Base-by-base conservation (phyloP, 2,113 vertebrate species). In the Sylvia atricapilla region DNA sequence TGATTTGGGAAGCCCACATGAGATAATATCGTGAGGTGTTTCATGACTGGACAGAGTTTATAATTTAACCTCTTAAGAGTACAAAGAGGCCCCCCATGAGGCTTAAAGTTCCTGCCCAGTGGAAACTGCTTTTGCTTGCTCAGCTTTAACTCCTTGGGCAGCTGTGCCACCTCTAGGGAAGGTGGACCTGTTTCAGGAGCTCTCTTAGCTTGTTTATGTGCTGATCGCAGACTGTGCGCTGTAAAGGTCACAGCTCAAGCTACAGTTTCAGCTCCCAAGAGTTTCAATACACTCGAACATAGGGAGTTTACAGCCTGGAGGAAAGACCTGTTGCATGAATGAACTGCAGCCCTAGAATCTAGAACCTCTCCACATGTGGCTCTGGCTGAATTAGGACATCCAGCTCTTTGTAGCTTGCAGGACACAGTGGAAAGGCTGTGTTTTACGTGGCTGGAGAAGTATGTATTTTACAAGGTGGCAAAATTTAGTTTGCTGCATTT, bases 31-130 rank as follows among this genome's bases (percentile, higher is more conserved):
- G 9, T 76, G 66, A 83, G 60, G 80, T 75, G 60, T 67, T 92
- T 66, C 60, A 46, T 91, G 89, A 91, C 74, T 77, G 91, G 81
- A 30, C 55, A 87, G 66, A 64, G 74, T 46, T 62, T 69, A 76
- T 91, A 83, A 96, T 79, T 87, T 85, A 94, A 93, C 81, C 87
- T 95, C 87, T 79, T 73, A 56, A 49, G 74, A 94, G 70, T 89
- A 95, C 84, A 94, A 87, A 82, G 84, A 95, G 69, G 49, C 59
- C 58, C 85, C 85, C 56, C 22, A 0, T 15, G 53, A 90, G 77
- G 49, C 84, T 79, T 75, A 19, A 62, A 75, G 74, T 83, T 95
- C 70, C 53, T 8, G 10, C 60, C 60, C n/a, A 37, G 5, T 62
- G 78, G 47, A 30, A 74, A 25, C 35, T 85, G 18, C 74, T 93